Conservation (phyloP, 2,113 vertebrate species). For the Hypocryptadius cinnamomeus region DNA sequence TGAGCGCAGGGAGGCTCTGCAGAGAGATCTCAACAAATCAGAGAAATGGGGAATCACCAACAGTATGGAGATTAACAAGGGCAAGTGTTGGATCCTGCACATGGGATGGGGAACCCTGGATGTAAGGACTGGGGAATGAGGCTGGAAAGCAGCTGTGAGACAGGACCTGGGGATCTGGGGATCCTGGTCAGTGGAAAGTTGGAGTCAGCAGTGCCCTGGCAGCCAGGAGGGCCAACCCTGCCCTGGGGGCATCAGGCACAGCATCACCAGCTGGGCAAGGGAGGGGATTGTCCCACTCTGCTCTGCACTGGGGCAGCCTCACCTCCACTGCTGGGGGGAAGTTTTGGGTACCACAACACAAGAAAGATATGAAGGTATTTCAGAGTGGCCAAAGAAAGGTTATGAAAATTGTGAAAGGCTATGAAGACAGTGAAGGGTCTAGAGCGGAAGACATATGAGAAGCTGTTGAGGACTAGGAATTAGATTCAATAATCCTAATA, state of each 20-base stretch:
- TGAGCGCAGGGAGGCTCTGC: background rate
- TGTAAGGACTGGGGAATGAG: background rate
- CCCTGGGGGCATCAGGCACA: background rate
- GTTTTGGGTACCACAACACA: background rate
- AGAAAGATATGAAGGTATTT: background rate
- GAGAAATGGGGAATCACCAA: background rate
- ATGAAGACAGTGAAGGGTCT: background rate
- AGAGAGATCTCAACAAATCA: background rate
- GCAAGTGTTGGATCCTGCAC: background rate
- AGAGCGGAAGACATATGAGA: background rate
- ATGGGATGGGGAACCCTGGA: background rate
- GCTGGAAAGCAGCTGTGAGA: background rate
- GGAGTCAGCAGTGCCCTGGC: background rate
- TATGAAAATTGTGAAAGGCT: background rate
- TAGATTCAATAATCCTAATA: background rate
- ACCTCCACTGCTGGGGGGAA: rapidly evolving
- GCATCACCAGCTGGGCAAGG: rapidly evolving
- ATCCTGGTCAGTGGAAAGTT: rapidly evolving
- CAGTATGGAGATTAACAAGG: background rate
- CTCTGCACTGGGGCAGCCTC: rapidly evolving
- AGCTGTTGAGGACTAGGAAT: background rate
- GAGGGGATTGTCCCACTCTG: background rate
- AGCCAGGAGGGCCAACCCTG: rapidly evolving
- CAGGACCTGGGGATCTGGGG: rapidly evolving
- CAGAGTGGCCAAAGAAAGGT: background rate